Base-by-base conservation (phyloP, 2,888 invertebrate species). In the Polia nebulosa region DNA sequence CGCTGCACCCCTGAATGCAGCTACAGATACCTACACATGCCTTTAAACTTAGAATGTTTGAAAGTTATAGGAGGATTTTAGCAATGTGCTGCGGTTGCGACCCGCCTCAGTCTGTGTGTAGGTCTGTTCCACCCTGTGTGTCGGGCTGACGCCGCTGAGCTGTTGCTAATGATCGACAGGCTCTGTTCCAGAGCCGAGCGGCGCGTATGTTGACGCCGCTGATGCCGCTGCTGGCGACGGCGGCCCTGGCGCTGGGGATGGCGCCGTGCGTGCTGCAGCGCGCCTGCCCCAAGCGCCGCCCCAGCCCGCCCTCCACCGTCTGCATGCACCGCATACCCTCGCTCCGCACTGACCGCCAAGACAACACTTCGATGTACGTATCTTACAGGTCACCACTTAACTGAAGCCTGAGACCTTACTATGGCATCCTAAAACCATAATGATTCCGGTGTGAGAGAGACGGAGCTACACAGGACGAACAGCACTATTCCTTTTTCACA, bases 211-310 rank as follows among this genome's bases (percentile, higher is more conserved):
- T 20, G 32, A 52, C 7, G 32, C 20, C 90, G 89, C 77, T 90
- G 78, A 36, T 85, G 70, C 88, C 85, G 81, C 70, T 93, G 78
- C 47, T 84, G 82, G 47, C 91, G 82, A 89, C 90, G 71, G 82
- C 78, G 72, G 59, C 87, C 82, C 72, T 91, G 75, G 91, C 90
- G 69, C 76, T 85, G 58, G 88, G 86, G 41, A 68, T 92, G 85
- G 87, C 94, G 53, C 94, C 94, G 47, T 94, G 93, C 85, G 88
- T 93, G 80, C 56, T 94, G 85, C 94, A 94, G 87, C 89, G 90
- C 68, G 83, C 88, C 34, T 94, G 93, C 62, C 84, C 87, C 64
- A 8, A 82, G 62, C 78, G 67, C 39, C 51, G 76, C 64, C 84
- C 79, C 41, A 87, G 77, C 52, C 89, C 86, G 0, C 92, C 93